Evolutionary conservation across 2,113 vertebrate species (phyloP).

Genomic region (Lanius ludovicianus): DNA sequence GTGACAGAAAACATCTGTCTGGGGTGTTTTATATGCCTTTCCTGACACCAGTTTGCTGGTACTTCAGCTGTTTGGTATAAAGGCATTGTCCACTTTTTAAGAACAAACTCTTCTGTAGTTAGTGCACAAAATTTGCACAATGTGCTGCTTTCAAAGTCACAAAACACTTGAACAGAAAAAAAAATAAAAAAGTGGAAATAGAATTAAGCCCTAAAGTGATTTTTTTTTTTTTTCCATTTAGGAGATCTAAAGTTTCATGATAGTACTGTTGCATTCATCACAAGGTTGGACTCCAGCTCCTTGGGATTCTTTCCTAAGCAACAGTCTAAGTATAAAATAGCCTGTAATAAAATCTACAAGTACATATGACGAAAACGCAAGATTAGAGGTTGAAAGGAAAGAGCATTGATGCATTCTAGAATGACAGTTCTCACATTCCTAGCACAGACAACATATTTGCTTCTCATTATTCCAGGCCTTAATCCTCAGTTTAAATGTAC

Average conservation of each 20-base stretch:
- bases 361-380: neutral
- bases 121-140: neutral
- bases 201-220: neutral
- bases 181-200: neutral
- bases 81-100: neutral
- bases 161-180: neutral
- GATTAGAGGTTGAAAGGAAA: neutral
- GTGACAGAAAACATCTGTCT: neutral
- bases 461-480: neutral
- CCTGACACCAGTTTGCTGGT: neutral
- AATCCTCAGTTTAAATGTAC: neutral
- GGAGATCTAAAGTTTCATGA: neutral
- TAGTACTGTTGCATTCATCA: neutral
- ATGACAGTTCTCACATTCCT: neutral
- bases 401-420: neutral
- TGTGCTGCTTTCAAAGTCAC: neutral
- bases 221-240: neutral
- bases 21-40: neutral
- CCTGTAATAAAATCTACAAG: neutral
- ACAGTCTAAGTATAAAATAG: neutral
- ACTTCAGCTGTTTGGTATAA: neutral
- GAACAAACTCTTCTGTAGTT: neutral
- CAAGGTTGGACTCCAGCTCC: neutral
- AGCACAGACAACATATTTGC: neutral
- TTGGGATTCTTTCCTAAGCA: neutral